A percentile compares a stretch with the other conserved stretches of the same genome.
These are phyloP conservation scores for Oryzias dopingdopingensis DNA, from an alignment of 2,797 vertebrate species.

Conservation along the genomic window DNA sequence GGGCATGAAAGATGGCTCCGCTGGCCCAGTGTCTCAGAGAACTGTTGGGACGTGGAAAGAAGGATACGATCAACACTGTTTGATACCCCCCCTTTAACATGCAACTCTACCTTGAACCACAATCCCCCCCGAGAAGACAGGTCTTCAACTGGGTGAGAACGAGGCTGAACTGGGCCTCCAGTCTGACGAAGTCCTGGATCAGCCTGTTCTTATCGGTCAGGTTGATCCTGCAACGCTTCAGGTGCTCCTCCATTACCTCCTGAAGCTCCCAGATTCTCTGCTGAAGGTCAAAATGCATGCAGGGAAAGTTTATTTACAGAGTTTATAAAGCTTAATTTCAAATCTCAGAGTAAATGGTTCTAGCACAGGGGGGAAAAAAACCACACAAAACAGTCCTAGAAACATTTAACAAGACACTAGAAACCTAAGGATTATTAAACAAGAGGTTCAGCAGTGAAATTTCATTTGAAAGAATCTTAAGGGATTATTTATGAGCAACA, in stretches of 20 bases:
- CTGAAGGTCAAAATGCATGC: slow-evolving; percentile 3
- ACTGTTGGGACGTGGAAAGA: slow-evolving; percentile 28
- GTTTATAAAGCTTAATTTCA: neutral
- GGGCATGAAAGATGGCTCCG: slow-evolving; percentile 65
- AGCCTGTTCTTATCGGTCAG: slow-evolving; percentile 52
- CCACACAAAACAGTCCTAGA: too few species aligned
- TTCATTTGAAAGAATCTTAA: too few species aligned
- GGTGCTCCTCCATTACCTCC: slow-evolving; percentile 74
- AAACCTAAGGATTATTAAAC: too few species aligned
- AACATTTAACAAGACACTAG: too few species aligned
- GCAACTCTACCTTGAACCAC: slow-evolving; percentile 59
- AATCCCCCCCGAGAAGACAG: slow-evolving; percentile 61
- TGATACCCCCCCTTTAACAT: too few species aligned
- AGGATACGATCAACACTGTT: neutral
- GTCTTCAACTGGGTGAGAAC: slow-evolving; percentile 71
- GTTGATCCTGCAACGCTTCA: slow-evolving; percentile 72
- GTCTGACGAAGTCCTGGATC: slow-evolving; percentile 62
- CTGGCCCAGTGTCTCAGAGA: slow-evolving; percentile 72
- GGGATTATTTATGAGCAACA: too few species aligned
- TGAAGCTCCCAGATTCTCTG: slow-evolving; percentile 66
- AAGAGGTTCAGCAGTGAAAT: too few species aligned
- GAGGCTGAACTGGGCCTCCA: slow-evolving; percentile 70
- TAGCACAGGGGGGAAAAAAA: too few species aligned
- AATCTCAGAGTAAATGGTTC: too few species aligned
- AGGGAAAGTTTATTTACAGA: neutral